These are phyloP conservation scores for Camponotus floridanus DNA, from an alignment of 1,140 invertebrate genomes.

Conservation along the genomic window DNA sequence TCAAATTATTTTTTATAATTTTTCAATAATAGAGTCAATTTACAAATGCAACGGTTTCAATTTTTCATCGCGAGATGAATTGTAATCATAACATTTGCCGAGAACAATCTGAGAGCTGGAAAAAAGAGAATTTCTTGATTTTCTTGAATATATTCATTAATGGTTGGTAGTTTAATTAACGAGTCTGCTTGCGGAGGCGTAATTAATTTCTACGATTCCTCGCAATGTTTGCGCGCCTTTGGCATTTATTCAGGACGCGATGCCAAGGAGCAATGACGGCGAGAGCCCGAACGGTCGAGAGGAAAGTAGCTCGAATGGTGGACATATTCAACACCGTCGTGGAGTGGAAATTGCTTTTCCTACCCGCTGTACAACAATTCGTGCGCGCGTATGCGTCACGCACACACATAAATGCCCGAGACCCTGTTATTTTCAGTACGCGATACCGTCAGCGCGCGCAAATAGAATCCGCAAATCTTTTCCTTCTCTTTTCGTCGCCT, in stretches of 20 bases:
- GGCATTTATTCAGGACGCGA: constrained; percentile 39
- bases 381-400: constrained; percentile 34
- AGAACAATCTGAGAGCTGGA: constrained; percentile 19
- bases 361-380: constrained; percentile 46
- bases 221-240: constrained; percentile 33
- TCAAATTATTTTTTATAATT: neutral
- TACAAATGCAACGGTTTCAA: constrained; percentile 1
- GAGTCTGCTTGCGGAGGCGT: neutral
- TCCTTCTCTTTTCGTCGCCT: constrained; percentile 48
- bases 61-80: neutral
- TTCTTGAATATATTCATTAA: constrained; percentile 19
- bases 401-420: constrained; percentile 28
- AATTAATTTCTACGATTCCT: constrained; percentile 51
- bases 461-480: constrained; percentile 59
- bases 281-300: constrained; percentile 8
- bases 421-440: constrained; percentile 51
- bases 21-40: no score
- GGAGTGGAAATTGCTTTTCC: constrained; percentile 67
- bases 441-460: constrained; percentile 37
- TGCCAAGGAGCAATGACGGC: neutral
- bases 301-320: constrained; percentile 51
- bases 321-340: constrained; percentile 63
- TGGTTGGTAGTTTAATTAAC: constrained; percentile 33
- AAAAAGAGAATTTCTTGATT: constrained; percentile 3
- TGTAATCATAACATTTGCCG: constrained; percentile 39